Base-by-base conservation (phyloP, 2,797 vertebrate species). In the Triplophysa yarkandensis region DNA sequence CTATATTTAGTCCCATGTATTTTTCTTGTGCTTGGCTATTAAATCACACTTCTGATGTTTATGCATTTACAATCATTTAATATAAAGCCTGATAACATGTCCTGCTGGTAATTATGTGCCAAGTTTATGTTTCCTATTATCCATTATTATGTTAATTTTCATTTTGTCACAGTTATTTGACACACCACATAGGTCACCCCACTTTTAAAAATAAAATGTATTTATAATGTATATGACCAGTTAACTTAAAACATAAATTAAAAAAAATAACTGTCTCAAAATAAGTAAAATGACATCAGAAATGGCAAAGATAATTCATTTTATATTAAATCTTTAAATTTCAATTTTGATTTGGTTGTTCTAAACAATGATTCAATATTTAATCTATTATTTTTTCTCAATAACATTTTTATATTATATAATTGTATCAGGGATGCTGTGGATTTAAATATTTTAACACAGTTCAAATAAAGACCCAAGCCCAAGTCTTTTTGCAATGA, bases 401-500 rank as follows among this genome's bases (percentile, higher is more conserved):
- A n/a, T n/a, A n/a, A n/a, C n/a, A n/a, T n/a, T n/a, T n/a, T n/a
- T n/a, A n/a, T n/a, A n/a, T n/a, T n/a, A n/a, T n/a, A n/a, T n/a
- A n/a, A n/a, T n/a, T n/a, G n/a, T n/a, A 13, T 39, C 36, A 11
- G 36, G 36, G 36, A 39, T 39, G 36, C 8, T 39, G 41, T 43
- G 41, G 41, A 43, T 43, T 43, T 4, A 43, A 43, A 43, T 17
- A 16, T 13, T 9, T 39, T 9, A 39, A 13, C 44, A 41, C 50
- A 61, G 34, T 43, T 50, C 25, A 36, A 68, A 54, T 46, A 76
- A 55, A 62, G 64, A 74, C 71, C 46, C 21, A 63, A 62, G 9
- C 43, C 54, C 48, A 82, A 9, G 16, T 60, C 1, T 62, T 81
- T 68, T 73, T 80, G 71, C 58, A 63, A 70, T 60, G 44, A 62